Percentiles rank a stretch among this genome's conserved stretches.
These are phyloP conservation scores for Epistrophe grossulariae DNA, from an alignment of 2,888 invertebrate species.

Conservation along the genomic window DNA sequence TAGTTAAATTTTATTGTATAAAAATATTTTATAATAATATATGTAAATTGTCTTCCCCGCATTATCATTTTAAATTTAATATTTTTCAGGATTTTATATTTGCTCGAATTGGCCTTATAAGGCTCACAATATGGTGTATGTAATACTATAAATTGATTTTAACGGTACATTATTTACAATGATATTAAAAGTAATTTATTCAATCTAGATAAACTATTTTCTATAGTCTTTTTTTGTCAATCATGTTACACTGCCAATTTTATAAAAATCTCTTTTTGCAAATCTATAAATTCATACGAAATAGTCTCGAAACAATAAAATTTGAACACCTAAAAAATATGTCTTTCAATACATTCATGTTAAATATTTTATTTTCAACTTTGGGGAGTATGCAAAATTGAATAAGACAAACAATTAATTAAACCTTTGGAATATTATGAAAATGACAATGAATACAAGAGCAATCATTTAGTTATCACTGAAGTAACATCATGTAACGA, in stretches of 20 bases:
- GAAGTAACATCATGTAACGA: neutral
- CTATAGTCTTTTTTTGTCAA: neutral
- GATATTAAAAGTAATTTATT: neutral
- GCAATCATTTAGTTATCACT: too few relatives aligned
- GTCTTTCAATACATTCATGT: neutral
- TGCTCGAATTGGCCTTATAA: neutral
- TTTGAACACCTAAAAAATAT: neutral
- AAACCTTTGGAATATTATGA: neutral
- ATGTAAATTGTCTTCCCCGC: constrained; percentile 8
- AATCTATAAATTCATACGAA: neutral
- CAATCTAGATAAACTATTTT: neutral
- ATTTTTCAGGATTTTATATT: neutral
- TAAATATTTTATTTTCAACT: neutral
- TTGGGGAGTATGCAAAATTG: neutral
- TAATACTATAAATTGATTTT: neutral
- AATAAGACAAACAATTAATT: neutral
- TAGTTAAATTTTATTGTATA: neutral
- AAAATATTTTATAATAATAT: neutral
- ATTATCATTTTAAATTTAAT: neutral
- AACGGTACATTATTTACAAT: neutral
- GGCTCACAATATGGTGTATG: neutral
- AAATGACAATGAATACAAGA: neutral
- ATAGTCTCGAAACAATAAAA: constrained; percentile 3
- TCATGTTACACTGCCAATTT: constrained; percentile 11
- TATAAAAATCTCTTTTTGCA: neutral